These are phyloP conservation scores for Hippocampus guttulatus DNA, from an alignment of 2,113 vertebrate species.

Conservation along the genomic window DNA sequence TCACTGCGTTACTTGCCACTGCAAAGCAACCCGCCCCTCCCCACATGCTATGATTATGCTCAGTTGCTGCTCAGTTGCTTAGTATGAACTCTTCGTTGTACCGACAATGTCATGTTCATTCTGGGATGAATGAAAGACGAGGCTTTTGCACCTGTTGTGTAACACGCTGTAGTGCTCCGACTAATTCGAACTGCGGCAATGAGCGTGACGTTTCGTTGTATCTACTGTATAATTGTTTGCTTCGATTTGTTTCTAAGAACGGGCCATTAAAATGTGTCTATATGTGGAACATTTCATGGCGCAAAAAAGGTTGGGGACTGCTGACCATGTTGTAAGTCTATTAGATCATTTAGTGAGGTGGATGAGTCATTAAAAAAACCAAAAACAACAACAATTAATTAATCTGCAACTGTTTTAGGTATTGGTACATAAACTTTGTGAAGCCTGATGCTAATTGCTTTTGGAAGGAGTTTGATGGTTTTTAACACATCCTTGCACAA, in stretches of 20 bases:
- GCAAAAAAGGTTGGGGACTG: too few species aligned
- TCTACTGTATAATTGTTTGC: too few species aligned
- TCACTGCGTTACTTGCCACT: not conserved
- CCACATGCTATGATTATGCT: not conserved
- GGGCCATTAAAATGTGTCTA: too few species aligned
- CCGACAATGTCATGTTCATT: not conserved
- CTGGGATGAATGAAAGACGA: conserved; percentile 12
- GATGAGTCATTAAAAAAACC: conserved; percentile 1
- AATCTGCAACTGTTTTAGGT: conserved; percentile 41
- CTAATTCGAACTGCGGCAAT: too few species aligned
- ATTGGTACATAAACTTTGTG: conserved; percentile 36
- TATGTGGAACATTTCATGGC: too few species aligned
- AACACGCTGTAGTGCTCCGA: too few species aligned
- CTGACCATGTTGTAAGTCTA: too few species aligned
- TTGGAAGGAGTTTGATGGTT: conserved; percentile 43
- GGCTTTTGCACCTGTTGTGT: not conserved
- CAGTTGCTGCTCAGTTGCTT: conserved; percentile 3
- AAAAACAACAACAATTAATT: conserved; percentile 16
- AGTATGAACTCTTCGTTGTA: conserved; percentile 6
- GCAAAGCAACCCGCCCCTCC: conserved; percentile 10
- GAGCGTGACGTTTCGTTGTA: too few species aligned
- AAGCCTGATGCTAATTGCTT: conserved; percentile 48
- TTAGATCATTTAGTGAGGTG: too few species aligned
- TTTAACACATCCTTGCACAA: conserved; percentile 37
- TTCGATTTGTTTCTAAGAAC: too few species aligned